Percentiles rank a stretch among this genome's conserved stretches.
Conservation (phyloP, 2,888 invertebrate species). For the Epirrita christyi region DNA sequence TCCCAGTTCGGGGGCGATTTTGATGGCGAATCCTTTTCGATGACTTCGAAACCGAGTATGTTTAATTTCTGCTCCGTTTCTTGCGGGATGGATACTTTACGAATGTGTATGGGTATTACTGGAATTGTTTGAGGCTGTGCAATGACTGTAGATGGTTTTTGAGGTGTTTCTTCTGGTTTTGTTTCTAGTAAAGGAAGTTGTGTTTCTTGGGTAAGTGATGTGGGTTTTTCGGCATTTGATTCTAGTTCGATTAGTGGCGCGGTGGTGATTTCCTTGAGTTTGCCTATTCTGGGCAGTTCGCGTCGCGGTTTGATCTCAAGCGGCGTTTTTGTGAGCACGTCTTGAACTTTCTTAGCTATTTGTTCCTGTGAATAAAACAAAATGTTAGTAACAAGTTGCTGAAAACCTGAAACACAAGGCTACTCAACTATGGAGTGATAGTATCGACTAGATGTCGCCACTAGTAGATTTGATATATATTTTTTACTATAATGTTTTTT, state of each 20-base stretch:
- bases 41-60: conserved; percentile 63
- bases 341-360: conserved; percentile 89
- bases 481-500: no score
- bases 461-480: no score
- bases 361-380: conserved; percentile 81
- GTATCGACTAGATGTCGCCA: no score
- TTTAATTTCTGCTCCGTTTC: conserved; percentile 57
- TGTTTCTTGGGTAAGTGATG: conserved; percentile 3
- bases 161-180: background rate
- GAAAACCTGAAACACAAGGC: no score
- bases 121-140: conserved; percentile 1
- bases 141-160: background rate
- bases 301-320: conserved; percentile 81
- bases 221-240: conserved; percentile 26
- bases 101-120: conserved; percentile 32
- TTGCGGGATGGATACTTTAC: conserved; percentile 31
- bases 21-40: conserved; percentile 64
- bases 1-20: conserved; percentile 66
- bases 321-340: conserved; percentile 90
- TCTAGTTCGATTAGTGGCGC: conserved; percentile 63
- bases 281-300: conserved; percentile 64
- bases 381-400: background rate
- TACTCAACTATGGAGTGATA: no score
- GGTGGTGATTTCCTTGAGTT: conserved; percentile 54
- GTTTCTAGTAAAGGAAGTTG: no score